Percentiles rank a stretch among this genome's conserved stretches.
Conservation (phyloP, 2,113 vertebrate species). For the Corydoras maculifer region DNA sequence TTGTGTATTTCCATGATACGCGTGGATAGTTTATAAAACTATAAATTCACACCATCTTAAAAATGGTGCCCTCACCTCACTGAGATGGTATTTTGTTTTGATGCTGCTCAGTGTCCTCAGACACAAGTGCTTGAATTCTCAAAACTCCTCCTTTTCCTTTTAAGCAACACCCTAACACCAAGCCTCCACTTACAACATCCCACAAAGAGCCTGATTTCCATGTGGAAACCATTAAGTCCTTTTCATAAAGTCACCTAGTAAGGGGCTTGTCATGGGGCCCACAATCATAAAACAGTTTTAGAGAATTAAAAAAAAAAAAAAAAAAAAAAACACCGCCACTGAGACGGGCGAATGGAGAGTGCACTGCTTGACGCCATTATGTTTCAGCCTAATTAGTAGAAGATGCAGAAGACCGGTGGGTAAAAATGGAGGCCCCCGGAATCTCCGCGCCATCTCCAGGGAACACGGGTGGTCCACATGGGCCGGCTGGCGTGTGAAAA, state of each 20-base stretch:
- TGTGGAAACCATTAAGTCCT: conserved; percentile 60
- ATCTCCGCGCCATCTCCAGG: background rate
- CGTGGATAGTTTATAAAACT: too few species aligned
- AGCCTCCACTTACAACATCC: conserved; percentile 43
- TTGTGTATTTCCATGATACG: too few species aligned
- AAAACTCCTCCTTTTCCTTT: conserved; percentile 42
- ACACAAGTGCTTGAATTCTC: conserved; percentile 20
- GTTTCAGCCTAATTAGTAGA: background rate
- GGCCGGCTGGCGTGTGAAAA: background rate
- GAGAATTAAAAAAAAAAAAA: background rate
- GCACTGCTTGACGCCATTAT: background rate
- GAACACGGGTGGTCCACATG: conserved; percentile 10
- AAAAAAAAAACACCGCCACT: background rate
- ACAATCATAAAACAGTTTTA: conserved; percentile 10
- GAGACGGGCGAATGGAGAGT: background rate
- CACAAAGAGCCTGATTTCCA: conserved; percentile 50
- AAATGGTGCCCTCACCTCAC: background rate
- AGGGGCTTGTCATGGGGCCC: conserved; percentile 10
- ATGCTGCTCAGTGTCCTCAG: conserved; percentile 3
- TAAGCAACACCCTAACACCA: conserved; percentile 8
- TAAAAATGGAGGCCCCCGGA: background rate
- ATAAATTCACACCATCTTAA: too few species aligned
- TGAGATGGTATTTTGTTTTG: background rate
- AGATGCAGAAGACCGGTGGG: background rate
- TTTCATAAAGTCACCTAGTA: conserved; percentile 38